Base-by-base conservation (phyloP, 2,797 vertebrate species). In the Hypotaenidia philippensis region DNA sequence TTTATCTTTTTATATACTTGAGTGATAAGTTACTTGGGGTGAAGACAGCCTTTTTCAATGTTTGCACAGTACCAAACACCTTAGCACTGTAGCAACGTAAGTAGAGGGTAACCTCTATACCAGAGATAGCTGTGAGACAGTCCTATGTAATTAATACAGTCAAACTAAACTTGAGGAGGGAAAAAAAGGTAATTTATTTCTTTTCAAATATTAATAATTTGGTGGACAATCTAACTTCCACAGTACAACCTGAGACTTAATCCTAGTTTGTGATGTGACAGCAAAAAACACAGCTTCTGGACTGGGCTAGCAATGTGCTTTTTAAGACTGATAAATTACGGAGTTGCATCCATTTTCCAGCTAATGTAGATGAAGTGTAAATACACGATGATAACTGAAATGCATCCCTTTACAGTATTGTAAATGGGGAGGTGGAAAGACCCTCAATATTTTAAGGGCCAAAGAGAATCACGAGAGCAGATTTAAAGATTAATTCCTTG, bases 401-500 rank as follows among this genome's bases (percentile, higher is more conserved):
- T 87, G 75, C 57, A 81, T 91, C 78, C 61, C 64, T 94, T 95
- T 94, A 88, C 92, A 81, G 78, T 91, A 76, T 92, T 95, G 94
- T 94, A 97, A 93, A 95, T 94, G 92, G 63, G 64, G 83, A 96
- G 94, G 92, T 96, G 66, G 89, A 93, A 95, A 85, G 87, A 91
- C 87, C 89, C 79, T 90, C 44, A 8, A 77, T 91, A 92, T 96
- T 89, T 90, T 79, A 84, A 95, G 92, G 94, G 76, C 94, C 96
- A 96, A 94, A 94, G 91, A 90, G 96, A 98, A 97, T 94, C 93
- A 90, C 45, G 29, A 88, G 91, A 94, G 89, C 94, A 85, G 94
- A 96, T 97, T 97, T 94, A 97, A 97, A 97, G 97, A 97, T 98
- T 96, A 93, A 97, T 97, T 97, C 96, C 91, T 94, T 82, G 65